Evolutionary conservation across 2,888 invertebrate genomes (phyloP).

Genomic region (Caenorhabditis uteleia): DNA sequence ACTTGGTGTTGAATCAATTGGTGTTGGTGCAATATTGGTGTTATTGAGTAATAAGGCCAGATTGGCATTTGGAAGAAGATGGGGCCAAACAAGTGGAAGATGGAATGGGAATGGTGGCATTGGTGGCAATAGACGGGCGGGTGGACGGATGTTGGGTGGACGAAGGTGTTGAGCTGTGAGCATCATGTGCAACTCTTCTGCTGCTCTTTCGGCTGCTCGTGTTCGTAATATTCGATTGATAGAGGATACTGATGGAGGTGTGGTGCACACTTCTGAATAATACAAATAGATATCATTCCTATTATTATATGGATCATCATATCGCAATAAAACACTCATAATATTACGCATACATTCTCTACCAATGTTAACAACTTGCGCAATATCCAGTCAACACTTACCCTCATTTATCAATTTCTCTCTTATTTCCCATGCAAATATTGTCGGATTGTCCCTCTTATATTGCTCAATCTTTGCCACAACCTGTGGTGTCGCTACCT

Average conservation of each 20-base stretch:
- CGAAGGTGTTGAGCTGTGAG: conserved; percentile 49
- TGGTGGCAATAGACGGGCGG: background rate
- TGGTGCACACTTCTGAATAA: conserved; percentile 77
- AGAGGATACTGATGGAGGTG: conserved; percentile 89
- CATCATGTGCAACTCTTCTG: conserved; percentile 85
- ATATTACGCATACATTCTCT: background rate
- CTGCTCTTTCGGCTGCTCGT: conserved; percentile 92
- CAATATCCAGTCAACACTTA: conserved; percentile 69
- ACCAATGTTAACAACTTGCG: background rate
- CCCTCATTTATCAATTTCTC: conserved; percentile 95
- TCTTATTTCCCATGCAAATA: conserved; percentile 98
- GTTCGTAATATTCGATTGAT: conserved; percentile 94
- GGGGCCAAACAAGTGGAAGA: conserved; percentile 38
- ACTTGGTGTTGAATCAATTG: conserved; percentile 37
- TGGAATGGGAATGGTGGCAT: conserved; percentile 34
- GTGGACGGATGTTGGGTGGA: conserved; percentile 7
- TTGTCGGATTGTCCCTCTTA: conserved; percentile 95
- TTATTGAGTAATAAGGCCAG: conserved; percentile 7
- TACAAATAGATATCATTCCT: background rate
- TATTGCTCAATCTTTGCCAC: conserved; percentile 97
- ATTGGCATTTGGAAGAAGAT: conserved; percentile 39
- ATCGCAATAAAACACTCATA: background rate
- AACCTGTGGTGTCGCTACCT: conserved; percentile 91
- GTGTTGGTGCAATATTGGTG: conserved; percentile 3
- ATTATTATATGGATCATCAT: background rate